Percentiles rank a stretch among this genome's conserved stretches.
These are phyloP conservation scores for Channa argus DNA, from an alignment of 2,113 vertebrate species.

Conservation along the genomic window DNA sequence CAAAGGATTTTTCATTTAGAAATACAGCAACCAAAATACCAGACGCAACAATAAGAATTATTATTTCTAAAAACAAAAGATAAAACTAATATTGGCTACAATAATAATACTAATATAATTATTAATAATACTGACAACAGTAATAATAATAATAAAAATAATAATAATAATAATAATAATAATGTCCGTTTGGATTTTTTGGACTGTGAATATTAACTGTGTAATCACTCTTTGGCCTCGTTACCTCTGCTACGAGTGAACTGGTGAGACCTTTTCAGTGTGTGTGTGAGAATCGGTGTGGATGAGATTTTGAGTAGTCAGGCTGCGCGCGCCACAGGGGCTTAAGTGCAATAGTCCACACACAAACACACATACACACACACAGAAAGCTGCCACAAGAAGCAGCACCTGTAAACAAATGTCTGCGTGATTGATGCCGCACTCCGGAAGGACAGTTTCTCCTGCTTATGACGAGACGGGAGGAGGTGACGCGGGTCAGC, in stretches of 20 bases:
- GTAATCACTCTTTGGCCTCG: background rate
- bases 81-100: too few species aligned
- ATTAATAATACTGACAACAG: too few species aligned
- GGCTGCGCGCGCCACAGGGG: background rate
- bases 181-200: too few species aligned
- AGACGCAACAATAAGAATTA: too few species aligned
- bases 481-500: constrained; percentile 76
- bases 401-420: constrained; percentile 80
- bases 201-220: too few species aligned
- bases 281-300: background rate
- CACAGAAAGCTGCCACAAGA: background rate
- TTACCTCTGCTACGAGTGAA: background rate
- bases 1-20: too few species aligned
- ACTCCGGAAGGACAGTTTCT: constrained; percentile 84
- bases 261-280: background rate
- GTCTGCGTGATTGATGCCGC: constrained; percentile 86
- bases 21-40: too few species aligned
- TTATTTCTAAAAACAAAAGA: too few species aligned
- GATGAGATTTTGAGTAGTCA: constrained; percentile 43
- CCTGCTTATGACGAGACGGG: constrained; percentile 80
- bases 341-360: background rate
- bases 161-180: too few species aligned
- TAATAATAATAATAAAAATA: too few species aligned
- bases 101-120: too few species aligned
- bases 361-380: background rate